Evolutionary conservation across 1,140 invertebrate species (phyloP).

Genomic region (Oreohelix idahoensis): DNA sequence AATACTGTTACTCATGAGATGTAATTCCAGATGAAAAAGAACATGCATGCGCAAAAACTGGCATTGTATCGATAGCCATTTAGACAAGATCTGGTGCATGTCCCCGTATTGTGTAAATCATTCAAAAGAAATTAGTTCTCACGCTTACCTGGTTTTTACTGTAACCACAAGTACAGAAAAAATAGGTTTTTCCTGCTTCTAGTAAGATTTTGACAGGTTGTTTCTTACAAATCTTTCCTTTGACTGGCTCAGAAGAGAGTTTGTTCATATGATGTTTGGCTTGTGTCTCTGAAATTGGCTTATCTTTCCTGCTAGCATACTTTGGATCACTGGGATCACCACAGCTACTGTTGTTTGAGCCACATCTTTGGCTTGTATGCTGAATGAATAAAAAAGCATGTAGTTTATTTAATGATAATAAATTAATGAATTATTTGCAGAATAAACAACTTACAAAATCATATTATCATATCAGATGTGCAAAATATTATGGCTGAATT

Average conservation of each 20-base stretch:
- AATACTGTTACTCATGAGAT: no score
- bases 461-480: no score
- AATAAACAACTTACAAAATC: no score
- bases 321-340: slow-evolving; percentile 37
- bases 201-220: slow-evolving; percentile 88
- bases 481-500: no score
- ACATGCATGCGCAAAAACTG: no score
- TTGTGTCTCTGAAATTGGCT: slow-evolving; percentile 60
- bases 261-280: slow-evolving; percentile 42
- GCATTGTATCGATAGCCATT: no score
- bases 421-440: no score
- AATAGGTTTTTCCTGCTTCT: slow-evolving; percentile 85
- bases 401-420: no score
- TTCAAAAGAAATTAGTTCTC: no score
- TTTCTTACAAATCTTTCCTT: slow-evolving; percentile 78
- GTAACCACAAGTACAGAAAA: slow-evolving; percentile 95
- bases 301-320: slow-evolving; percentile 33
- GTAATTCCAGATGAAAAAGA: no score
- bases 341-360: slow-evolving; percentile 5
- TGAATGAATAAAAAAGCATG: background rate
- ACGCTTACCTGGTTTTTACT: slow-evolving; percentile 88
- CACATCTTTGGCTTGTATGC: background rate
- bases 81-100: no score
- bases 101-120: no score
- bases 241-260: slow-evolving; percentile 53